These are phyloP conservation scores for Melanotaenia trifasciata DNA, from an alignment of 2,797 vertebrate genomes.

Conservation along the genomic window DNA sequence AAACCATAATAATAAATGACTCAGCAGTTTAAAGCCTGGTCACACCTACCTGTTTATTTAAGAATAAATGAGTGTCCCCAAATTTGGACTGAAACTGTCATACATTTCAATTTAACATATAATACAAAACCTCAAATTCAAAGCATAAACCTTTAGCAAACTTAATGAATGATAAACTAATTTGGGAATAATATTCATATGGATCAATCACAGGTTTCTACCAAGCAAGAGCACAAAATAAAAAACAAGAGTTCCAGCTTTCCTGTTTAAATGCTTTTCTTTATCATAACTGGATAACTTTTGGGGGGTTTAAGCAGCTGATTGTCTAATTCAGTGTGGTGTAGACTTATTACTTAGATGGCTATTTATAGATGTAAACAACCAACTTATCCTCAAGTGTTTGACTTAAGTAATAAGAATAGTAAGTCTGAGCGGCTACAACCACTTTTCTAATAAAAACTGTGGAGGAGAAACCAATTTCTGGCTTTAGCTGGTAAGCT, in stretches of 20 bases:
- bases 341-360: not conserved
- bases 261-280: not conserved
- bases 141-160: not conserved
- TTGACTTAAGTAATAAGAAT: not conserved
- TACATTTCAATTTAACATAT: no score
- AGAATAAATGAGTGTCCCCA: no score
- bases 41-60: no score
- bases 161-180: not conserved
- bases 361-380: not conserved
- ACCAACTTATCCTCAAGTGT: not conserved
- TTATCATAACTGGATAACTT: not conserved
- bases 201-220: not conserved
- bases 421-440: not conserved
- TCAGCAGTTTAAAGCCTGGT: no score
- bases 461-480: not conserved
- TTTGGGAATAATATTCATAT: not conserved
- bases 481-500: not conserved
- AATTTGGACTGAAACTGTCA: no score
- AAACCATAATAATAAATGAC: no score
- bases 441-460: not conserved
- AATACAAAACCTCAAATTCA: no score
- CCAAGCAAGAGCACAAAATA: not conserved
- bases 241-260: not conserved
- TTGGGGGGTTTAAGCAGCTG: not conserved
- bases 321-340: not conserved